Percentiles rank a stretch among this genome's conserved stretches.
These are phyloP conservation scores for Heterodera filipjevi DNA, from an alignment of 2,888 invertebrate species.

Conservation along the genomic window DNA sequence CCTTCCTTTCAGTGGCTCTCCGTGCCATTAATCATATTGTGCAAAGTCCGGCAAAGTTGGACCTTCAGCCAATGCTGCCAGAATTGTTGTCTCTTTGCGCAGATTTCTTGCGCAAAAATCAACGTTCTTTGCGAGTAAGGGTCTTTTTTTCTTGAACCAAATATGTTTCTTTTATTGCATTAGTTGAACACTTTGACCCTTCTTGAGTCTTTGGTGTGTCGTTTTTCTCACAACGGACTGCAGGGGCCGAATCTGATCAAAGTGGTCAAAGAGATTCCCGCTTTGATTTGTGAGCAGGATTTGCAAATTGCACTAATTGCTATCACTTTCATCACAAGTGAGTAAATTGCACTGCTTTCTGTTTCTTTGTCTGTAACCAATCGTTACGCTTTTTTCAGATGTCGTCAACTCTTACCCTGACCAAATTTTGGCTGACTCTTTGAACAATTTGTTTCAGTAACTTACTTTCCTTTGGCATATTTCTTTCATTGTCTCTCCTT, in stretches of 20 bases:
- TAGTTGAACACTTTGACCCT: conserved; percentile 81
- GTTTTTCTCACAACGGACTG: conserved; percentile 70
- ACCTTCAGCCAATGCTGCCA: conserved; percentile 74
- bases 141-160: conserved; percentile 2
- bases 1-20: conserved; percentile 69
- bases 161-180: conserved; percentile 19
- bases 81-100: conserved; percentile 90
- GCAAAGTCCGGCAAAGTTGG: conserved; percentile 76
- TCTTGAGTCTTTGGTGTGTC: conserved; percentile 85
- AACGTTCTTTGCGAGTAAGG: conserved; percentile 80
- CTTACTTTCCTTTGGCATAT: background rate
- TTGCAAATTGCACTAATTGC: conserved; percentile 86
- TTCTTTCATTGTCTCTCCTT: background rate
- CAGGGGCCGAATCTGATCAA: conserved; percentile 35
- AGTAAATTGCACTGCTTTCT: background rate
- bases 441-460: conserved; percentile 44
- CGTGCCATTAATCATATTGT: conserved; percentile 77
- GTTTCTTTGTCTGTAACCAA: conserved; percentile 13
- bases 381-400: conserved; percentile 26
- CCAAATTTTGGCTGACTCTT: conserved; percentile 34
- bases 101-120: conserved; percentile 92
- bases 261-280: conserved; percentile 80
- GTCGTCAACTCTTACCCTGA: conserved; percentile 40
- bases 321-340: conserved; percentile 45
- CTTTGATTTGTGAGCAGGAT: conserved; percentile 88